Evolutionary conservation across 1,140 invertebrate genomes (phyloP).

Genomic region (Zaprionus africanus): DNA sequence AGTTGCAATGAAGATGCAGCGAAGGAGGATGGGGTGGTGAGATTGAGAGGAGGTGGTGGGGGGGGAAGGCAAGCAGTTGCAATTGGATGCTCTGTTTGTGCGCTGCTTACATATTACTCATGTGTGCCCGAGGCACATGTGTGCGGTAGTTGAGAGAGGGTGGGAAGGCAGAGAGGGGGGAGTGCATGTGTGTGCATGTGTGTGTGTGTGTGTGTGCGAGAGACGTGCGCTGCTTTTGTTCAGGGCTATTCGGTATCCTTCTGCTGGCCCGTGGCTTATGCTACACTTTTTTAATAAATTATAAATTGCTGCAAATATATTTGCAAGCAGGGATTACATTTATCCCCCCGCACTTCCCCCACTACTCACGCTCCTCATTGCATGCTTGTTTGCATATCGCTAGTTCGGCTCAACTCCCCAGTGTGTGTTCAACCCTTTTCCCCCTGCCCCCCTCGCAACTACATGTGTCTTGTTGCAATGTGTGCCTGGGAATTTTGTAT

Average conservation of each 20-base stretch:
- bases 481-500: slow-evolving; percentile 74
- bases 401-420: slow-evolving; percentile 66
- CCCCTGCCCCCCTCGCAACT: no score
- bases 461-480: slow-evolving; percentile 38
- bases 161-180: neutral
- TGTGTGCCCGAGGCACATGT: slow-evolving; percentile 42
- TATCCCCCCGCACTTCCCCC: slow-evolving; percentile 21
- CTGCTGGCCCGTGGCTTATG: slow-evolving; percentile 70
- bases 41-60: neutral
- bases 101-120: slow-evolving; percentile 51
- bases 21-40: neutral
- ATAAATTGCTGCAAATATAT: slow-evolving; percentile 82
- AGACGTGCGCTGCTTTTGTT: slow-evolving; percentile 49
- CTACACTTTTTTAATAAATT: slow-evolving; percentile 82
- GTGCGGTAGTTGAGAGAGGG: slow-evolving; percentile 2
- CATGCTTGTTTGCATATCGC: slow-evolving; percentile 70
- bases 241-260: slow-evolving; percentile 45
- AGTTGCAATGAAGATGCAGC: slow-evolving; percentile 53
- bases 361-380: neutral
- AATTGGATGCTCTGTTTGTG: slow-evolving; percentile 36
- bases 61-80: slow-evolving; percentile 29
- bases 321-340: slow-evolving; percentile 78
- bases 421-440: slow-evolving; percentile 45
- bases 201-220: slow-evolving; percentile 3
- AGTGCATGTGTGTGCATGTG: neutral